Percentiles rank a stretch among this genome's conserved stretches.
phyloP scores from a whole-genome alignment of 2,113 vertebrate species.

The Capreolus pygargus region DNA sequence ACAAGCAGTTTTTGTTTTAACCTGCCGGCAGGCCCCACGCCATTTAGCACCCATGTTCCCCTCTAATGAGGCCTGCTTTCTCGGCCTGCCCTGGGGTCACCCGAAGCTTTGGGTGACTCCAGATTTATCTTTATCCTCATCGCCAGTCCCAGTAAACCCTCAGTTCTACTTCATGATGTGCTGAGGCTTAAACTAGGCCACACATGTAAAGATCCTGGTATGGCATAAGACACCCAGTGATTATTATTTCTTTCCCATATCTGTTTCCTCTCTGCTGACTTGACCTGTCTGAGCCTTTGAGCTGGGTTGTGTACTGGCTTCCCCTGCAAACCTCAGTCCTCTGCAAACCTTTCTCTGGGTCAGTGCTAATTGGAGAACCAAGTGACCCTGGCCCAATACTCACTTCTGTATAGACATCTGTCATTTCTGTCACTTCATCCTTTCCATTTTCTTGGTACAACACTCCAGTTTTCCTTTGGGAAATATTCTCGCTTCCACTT shows the following conservation, averaged over 20 bases:
- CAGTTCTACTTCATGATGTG: not conserved
- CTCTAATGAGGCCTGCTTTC: not conserved
- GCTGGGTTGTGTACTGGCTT: not conserved
- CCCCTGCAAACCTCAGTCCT: not conserved
- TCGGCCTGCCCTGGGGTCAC: not conserved
- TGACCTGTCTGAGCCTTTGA: not conserved
- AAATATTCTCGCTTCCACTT: not conserved
- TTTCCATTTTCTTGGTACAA: conserved; percentile 10
- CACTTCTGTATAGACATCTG: not conserved
- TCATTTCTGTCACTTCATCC: not conserved
- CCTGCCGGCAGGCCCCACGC: no score
- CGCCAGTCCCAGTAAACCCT: not conserved
- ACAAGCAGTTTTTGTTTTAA: not conserved
- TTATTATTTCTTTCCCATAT: not conserved
- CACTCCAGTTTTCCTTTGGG: not conserved
- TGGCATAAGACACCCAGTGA: rapidly evolving
- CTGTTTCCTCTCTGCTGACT: not conserved
- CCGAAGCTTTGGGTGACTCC: not conserved
- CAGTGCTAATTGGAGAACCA: not conserved
- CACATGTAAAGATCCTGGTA: not conserved
- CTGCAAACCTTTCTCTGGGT: not conserved
- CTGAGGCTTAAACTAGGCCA: not conserved
- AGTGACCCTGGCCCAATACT: not conserved
- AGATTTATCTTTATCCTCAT: not conserved
- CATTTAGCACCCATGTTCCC: no score